Conservation (phyloP, 2,113 vertebrate species). For the Calonectris borealis region DNA sequence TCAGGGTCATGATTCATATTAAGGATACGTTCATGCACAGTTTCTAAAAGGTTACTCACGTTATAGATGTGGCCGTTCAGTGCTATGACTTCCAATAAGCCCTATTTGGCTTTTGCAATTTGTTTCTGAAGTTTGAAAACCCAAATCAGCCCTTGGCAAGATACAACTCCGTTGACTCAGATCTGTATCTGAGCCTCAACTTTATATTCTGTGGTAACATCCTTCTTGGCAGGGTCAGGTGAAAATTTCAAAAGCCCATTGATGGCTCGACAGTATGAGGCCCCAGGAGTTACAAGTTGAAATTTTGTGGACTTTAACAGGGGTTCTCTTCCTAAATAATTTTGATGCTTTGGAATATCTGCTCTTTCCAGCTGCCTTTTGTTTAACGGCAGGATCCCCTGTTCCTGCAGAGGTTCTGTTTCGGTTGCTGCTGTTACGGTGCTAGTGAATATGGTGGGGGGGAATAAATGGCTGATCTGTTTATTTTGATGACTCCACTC, state of each 20-base stretch:
- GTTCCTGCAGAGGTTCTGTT: conserved; percentile 10
- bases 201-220: background rate
- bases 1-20: background rate
- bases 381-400: background rate
- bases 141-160: background rate
- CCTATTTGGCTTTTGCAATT: background rate
- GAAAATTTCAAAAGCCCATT: background rate
- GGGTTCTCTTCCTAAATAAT: background rate
- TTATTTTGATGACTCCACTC: background rate
- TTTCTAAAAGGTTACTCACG: background rate
- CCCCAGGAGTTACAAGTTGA: background rate
- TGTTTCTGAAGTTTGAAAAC: background rate
- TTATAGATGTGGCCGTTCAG: background rate
- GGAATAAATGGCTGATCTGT: background rate
- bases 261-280: background rate
- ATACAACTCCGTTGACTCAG: background rate
- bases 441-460: background rate
- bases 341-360: background rate
- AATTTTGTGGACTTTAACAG: background rate
- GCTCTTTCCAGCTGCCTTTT: background rate
- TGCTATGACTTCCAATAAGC: background rate
- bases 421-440: background rate
- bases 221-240: background rate
- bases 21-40: background rate
- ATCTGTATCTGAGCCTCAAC: background rate